Percentiles rank a stretch among this genome's conserved stretches.
Conservation (phyloP, 2,797 vertebrate genomes). For the Ara ararauna region DNA sequence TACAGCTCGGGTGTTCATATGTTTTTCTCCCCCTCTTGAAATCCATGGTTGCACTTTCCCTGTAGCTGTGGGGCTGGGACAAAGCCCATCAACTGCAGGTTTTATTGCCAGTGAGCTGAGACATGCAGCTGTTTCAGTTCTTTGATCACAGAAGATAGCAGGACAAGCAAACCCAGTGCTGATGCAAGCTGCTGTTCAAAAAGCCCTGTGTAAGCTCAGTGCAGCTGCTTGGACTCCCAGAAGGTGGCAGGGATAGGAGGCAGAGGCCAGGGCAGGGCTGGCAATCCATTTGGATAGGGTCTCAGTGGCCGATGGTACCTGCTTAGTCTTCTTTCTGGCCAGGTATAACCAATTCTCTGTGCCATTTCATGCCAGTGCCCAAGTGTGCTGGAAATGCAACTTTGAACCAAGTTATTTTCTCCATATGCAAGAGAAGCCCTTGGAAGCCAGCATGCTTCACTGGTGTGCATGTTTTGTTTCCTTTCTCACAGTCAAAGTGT, state of each 20-base stretch:
- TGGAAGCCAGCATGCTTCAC: neutral
- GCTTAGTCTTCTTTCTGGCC: neutral
- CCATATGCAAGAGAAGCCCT: neutral
- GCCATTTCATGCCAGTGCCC: neutral
- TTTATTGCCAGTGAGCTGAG: constrained; percentile 44
- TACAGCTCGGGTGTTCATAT: constrained; percentile 11
- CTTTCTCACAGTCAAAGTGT: neutral
- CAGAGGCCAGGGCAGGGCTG: neutral
- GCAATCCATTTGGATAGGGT: accelerated
- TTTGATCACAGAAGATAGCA: constrained; percentile 58
- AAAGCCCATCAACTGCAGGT: constrained; percentile 8
- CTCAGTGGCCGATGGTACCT: neutral
- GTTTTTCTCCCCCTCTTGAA: neutral
- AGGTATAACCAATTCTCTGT: neutral
- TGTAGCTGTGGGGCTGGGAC: neutral
- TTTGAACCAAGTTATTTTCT: neutral
- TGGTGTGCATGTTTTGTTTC: neutral
- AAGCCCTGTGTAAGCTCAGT: neutral
- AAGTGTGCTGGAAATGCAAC: neutral
- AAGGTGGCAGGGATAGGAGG: neutral
- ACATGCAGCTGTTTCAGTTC: constrained; percentile 33
- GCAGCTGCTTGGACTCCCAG: neutral
- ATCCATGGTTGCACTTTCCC: neutral
- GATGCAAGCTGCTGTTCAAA: neutral
- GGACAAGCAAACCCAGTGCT: neutral